phyloP scores from a whole-genome alignment of 2,113 vertebrate species.

The Dunckerocampus dactyliophorus region DNA sequence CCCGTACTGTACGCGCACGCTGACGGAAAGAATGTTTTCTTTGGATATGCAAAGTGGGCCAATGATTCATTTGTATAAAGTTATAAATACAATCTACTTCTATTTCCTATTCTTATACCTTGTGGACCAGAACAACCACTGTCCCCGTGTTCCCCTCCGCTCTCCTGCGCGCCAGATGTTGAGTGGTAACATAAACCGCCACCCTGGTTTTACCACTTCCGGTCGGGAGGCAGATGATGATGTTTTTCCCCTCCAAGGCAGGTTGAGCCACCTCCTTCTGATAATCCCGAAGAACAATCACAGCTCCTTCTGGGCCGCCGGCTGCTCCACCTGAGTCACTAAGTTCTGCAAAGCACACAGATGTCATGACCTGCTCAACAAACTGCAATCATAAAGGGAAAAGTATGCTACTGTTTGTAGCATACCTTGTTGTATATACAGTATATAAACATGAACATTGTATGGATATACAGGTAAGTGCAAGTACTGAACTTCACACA shows the following conservation, averaged over 20 bases:
- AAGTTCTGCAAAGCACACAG: slow-evolving; percentile 50
- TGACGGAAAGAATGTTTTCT: slow-evolving; percentile 30
- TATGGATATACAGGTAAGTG: too few relatives aligned
- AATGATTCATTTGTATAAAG: slow-evolving; percentile 15
- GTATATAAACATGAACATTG: too few relatives aligned
- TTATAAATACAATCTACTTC: not conserved
- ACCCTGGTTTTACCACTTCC: slow-evolving; percentile 96
- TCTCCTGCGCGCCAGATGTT: slow-evolving; percentile 83
- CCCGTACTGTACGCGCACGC: slow-evolving; percentile 34
- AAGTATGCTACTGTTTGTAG: too few relatives aligned
- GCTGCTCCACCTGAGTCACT: slow-evolving; percentile 44
- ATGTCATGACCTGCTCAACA: slow-evolving; percentile 29
- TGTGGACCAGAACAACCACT: slow-evolving; percentile 92
- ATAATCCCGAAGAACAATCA: slow-evolving; percentile 85
- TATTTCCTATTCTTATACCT: slow-evolving; percentile 71
- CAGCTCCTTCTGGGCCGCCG: slow-evolving; percentile 63
- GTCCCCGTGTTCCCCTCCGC: slow-evolving; percentile 71
- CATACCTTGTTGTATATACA: too few relatives aligned
- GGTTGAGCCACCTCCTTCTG: slow-evolving; percentile 87
- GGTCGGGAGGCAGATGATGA: slow-evolving; percentile 93
- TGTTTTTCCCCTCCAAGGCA: slow-evolving; percentile 87
- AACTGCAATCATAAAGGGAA: slow-evolving; percentile 26
- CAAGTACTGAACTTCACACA: too few relatives aligned
- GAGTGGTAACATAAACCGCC: slow-evolving; percentile 86
- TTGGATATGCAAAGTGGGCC: slow-evolving; percentile 33